phyloP scores from a whole-genome alignment of 2,113 vertebrate species.

The Cettia cetti region DNA sequence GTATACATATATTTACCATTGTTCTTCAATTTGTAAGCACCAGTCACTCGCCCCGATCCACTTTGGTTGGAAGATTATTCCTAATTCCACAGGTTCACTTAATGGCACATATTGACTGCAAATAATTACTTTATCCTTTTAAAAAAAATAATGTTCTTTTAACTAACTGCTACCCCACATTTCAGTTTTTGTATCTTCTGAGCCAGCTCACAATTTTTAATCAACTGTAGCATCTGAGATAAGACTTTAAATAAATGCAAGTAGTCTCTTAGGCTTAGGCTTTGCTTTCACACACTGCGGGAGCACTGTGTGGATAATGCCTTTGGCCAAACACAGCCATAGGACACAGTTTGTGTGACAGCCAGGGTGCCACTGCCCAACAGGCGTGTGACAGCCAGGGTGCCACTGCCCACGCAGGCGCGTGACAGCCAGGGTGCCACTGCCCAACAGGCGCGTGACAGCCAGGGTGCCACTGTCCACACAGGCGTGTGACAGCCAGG shows the following conservation, averaged over 20 bases:
- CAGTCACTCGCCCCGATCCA: conserved; percentile 80
- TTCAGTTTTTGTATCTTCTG: conserved; percentile 84
- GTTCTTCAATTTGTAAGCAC: conserved; percentile 77
- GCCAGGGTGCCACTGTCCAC: background rate
- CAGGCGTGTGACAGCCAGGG: background rate
- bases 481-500: background rate
- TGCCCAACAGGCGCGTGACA: background rate
- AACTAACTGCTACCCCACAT: conserved; percentile 79
- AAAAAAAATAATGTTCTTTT: conserved; percentile 78
- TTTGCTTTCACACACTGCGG: background rate
- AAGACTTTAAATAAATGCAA: conserved; percentile 68
- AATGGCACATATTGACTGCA: conserved; percentile 90
- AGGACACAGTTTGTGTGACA: background rate
- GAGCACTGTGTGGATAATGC: conserved; percentile 20
- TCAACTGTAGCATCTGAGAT: conserved; percentile 66
- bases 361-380: background rate
- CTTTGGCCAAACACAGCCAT: conserved; percentile 16
- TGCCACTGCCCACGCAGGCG: background rate
- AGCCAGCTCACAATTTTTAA: conserved; percentile 91
- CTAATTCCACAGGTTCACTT: conserved; percentile 86
- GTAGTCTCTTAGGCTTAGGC: conserved; percentile 52
- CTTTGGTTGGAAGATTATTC: conserved; percentile 90
- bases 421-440: background rate
- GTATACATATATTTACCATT: conserved; percentile 72
- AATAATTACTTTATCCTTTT: conserved; percentile 76